These are phyloP conservation scores for Drosophila micromelanica DNA, from an alignment of 1,140 invertebrate species.

Conservation along the genomic window DNA sequence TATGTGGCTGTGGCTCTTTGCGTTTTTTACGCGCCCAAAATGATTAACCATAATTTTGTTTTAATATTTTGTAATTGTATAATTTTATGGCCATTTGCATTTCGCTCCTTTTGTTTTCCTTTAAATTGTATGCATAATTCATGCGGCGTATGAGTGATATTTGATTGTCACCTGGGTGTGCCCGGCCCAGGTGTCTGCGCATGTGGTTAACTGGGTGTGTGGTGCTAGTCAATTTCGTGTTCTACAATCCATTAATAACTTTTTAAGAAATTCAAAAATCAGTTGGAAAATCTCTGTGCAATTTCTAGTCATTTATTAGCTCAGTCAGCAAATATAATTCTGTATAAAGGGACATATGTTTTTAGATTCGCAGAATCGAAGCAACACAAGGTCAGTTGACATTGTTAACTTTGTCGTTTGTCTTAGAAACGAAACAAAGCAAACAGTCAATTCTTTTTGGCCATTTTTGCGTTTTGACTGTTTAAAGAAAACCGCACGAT, in stretches of 20 bases:
- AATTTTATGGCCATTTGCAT: conserved; percentile 76
- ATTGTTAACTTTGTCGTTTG: conserved; percentile 31
- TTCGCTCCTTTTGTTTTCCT: conserved; percentile 21
- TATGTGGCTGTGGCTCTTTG: conserved; percentile 29
- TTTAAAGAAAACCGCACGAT: conserved; percentile 21
- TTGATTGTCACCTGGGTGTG: conserved; percentile 60
- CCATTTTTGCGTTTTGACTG: conserved; percentile 31
- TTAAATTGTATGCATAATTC: conserved; percentile 70
- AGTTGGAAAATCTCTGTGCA: background rate
- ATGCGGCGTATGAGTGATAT: conserved; percentile 78
- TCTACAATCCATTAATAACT: conserved; percentile 14
- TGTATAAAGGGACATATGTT: conserved; percentile 13
- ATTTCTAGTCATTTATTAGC: background rate
- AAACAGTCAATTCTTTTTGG: conserved; percentile 8
- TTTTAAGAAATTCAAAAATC: background rate
- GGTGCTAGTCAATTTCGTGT: conserved; percentile 8
- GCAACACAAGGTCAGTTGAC: conserved; percentile 20
- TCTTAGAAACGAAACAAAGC: conserved; percentile 15
- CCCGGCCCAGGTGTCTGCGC: conserved; percentile 14
- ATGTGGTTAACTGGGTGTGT: conserved; percentile 6
- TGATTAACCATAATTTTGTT: conserved; percentile 72
- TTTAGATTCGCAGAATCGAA: conserved; percentile 25
- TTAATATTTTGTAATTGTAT: conserved; percentile 83
- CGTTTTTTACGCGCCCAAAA: conserved; percentile 49
- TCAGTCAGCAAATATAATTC: background rate